Percentiles rank a stretch among this genome's conserved stretches.
These are phyloP conservation scores for Sminthurides bifidus DNA, from an alignment of 1,140 invertebrate species.

Conservation along the genomic window DNA sequence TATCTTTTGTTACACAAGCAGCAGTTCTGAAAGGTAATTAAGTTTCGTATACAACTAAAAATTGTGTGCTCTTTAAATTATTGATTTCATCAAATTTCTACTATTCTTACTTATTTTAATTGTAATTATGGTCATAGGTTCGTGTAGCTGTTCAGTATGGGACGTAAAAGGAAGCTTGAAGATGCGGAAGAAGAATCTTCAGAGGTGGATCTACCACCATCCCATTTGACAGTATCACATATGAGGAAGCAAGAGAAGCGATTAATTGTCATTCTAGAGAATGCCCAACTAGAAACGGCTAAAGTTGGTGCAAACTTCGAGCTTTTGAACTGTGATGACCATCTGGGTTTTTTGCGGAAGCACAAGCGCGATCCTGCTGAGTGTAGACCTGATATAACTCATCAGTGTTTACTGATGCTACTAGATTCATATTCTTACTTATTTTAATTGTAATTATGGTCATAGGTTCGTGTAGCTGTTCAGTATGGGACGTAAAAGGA, in stretches of 20 bases:
- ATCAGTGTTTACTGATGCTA: slow-evolving; percentile 91
- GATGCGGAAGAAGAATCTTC: slow-evolving; percentile 44
- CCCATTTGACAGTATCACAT: slow-evolving; percentile 54
- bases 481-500: slow-evolving; percentile 48
- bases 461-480: neutral
- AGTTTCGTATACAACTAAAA: no score
- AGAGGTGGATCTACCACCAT: slow-evolving; percentile 51
- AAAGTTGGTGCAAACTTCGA: slow-evolving; percentile 82
- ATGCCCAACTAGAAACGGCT: slow-evolving; percentile 86
- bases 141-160: slow-evolving; percentile 46
- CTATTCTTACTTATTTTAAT: no score
- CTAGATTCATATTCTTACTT: slow-evolving; percentile 78
- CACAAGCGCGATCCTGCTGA: slow-evolving; percentile 69
- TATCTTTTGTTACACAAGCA: no score
- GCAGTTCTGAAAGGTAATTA: no score
- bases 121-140: no score
- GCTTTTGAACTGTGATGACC: slow-evolving; percentile 88
- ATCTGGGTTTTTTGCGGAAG: slow-evolving; percentile 68
- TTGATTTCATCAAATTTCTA: slow-evolving; percentile 4
- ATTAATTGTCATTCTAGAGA: slow-evolving; percentile 84
- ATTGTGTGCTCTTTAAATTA: no score
- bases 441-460: neutral
- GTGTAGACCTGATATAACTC: slow-evolving; percentile 85
- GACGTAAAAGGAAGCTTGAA: slow-evolving; percentile 42
- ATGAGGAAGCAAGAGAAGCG: slow-evolving; percentile 72